Conservation (phyloP, 2,888 invertebrate species). For the Diachrysia chrysitis region DNA sequence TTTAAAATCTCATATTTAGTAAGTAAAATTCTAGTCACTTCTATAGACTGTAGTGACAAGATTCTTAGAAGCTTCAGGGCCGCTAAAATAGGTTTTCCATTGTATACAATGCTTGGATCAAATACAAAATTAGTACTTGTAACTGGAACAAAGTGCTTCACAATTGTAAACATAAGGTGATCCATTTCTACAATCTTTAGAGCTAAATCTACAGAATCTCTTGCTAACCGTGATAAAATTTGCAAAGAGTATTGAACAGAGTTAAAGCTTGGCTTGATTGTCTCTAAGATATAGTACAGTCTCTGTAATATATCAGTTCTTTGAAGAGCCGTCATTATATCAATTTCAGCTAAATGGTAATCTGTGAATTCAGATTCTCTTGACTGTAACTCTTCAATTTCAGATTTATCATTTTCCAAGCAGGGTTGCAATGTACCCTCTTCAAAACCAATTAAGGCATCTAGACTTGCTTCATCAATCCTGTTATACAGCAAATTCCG, state of each 20-base stretch:
- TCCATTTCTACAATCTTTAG: conserved; percentile 90
- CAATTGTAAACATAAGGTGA: conserved; percentile 90
- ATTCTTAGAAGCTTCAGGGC: conserved; percentile 93
- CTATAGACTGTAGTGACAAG: conserved; percentile 90
- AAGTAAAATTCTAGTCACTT: conserved; percentile 87
- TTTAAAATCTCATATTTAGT: conserved; percentile 88
- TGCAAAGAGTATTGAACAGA: conserved; percentile 93
- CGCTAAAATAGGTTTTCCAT: conserved; percentile 91
- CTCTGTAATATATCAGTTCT: conserved; percentile 94
- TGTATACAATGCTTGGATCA: conserved; percentile 85
- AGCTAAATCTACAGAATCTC: conserved; percentile 93
- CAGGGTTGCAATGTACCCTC: conserved; percentile 91
- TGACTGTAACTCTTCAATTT: conserved; percentile 88
- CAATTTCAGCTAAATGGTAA: conserved; percentile 95
- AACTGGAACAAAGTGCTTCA: conserved; percentile 89
- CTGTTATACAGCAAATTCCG: conserved; percentile 93
- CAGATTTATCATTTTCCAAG: conserved; percentile 85
- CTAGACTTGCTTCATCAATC: conserved; percentile 94
- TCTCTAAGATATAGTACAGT: conserved; percentile 93
- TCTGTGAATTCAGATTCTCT: conserved; percentile 93
- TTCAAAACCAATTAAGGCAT: conserved; percentile 91
- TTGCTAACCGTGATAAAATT: conserved; percentile 93
- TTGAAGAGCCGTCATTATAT: conserved; percentile 92
- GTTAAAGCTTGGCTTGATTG: conserved; percentile 91
- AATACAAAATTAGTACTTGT: conserved; percentile 77